Evolutionary conservation across 2,797 vertebrate species (phyloP).

Genomic region (Atherinosoma microstoma): DNA sequence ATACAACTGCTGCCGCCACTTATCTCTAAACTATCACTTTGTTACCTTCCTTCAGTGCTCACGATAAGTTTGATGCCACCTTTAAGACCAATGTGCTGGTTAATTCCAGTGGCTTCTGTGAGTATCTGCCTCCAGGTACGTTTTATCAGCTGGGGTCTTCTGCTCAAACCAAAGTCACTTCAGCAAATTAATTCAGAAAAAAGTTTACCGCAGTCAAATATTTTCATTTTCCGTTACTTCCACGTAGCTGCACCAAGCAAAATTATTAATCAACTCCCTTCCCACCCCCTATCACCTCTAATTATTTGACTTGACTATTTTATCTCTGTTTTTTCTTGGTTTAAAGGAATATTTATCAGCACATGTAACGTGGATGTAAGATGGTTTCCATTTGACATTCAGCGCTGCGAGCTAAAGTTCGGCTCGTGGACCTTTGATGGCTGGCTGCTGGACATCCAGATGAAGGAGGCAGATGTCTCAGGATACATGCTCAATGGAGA

Average conservation of each 20-base stretch:
- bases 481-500: constrained; percentile 87
- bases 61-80: constrained; percentile 86
- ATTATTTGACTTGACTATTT: not conserved
- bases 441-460: constrained; percentile 87
- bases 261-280: constrained; percentile 18
- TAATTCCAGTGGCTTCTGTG: constrained; percentile 87
- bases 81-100: constrained; percentile 86
- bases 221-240: constrained; percentile 34
- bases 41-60: constrained; percentile 74
- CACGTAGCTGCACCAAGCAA: constrained; percentile 40
- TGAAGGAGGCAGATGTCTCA: constrained; percentile 86
- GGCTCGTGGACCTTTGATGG: constrained; percentile 88
- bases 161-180: constrained; percentile 14
- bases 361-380: constrained; percentile 86
- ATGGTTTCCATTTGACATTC: constrained; percentile 88
- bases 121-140: constrained; percentile 86
- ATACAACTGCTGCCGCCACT: not conserved
- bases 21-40: constrained; percentile 17
- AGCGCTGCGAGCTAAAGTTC: constrained; percentile 87
- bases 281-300: not conserved
- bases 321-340: not conserved
- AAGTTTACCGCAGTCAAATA: constrained; percentile 17
- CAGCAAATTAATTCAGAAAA: constrained; percentile 14
- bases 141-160: constrained; percentile 3
- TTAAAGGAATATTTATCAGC: constrained; percentile 85